Conservation (phyloP, 2,113 vertebrate species). For the Sander lucioperca region DNA sequence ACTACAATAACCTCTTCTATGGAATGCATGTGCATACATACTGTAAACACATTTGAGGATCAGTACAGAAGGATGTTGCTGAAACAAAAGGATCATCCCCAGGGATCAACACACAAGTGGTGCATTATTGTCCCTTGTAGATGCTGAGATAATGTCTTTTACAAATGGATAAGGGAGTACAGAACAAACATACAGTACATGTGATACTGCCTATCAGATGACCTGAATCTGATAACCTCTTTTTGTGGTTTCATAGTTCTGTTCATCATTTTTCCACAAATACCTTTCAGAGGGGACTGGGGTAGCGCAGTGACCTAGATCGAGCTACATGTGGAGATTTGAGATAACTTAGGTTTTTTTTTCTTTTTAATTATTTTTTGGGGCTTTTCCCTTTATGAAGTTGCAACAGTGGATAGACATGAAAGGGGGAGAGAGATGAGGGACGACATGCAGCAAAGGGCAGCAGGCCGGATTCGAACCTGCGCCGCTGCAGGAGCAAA, state of each 20-base stretch:
- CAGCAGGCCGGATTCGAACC: too few relatives aligned
- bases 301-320: constrained; percentile 39
- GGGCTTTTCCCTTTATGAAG: too few relatives aligned
- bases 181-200: not conserved
- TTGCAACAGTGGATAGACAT: too few relatives aligned
- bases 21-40: not conserved
- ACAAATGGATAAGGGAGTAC: not conserved
- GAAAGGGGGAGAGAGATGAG: too few relatives aligned
- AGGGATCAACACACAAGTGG: constrained; percentile 1
- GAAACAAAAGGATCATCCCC: not conserved
- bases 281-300: not conserved
- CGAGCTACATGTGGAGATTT: not conserved
- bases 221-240: constrained; percentile 43
- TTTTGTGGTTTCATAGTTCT: constrained; percentile 33
- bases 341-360: not conserved
- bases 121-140: not conserved
- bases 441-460: too few relatives aligned
- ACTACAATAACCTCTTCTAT: not conserved
- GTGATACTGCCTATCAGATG: constrained; percentile 37
- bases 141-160: not conserved
- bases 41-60: constrained; percentile 3
- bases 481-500: too few relatives aligned
- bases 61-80: not conserved
- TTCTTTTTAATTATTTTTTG: too few relatives aligned
- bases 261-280: constrained; percentile 8